Base-by-base conservation (phyloP, 2,888 invertebrate species). In the Eupithecia dodoneata region DNA sequence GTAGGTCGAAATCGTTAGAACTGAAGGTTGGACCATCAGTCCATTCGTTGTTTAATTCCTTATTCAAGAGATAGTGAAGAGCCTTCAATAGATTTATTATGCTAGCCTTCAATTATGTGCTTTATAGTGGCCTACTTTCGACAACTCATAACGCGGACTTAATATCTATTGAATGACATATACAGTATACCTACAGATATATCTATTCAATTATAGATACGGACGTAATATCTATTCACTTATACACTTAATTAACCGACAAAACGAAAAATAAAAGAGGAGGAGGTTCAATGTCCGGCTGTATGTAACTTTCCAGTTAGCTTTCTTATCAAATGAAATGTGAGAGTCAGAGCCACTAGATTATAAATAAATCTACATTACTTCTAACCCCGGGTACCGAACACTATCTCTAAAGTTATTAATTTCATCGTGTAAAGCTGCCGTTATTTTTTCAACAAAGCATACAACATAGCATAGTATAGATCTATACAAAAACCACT, bases 1-100 rank as follows among this genome's bases (percentile, higher is more conserved):
- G 47, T 70, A 70, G 70, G 70, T 70, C 70, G 12, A 45, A 69
- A 69, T 69, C n/a, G 45, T 69, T 45, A 10, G 45, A 45, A 5
- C 30, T 13, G 69, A 18, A 42, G 71, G 49, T 47, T 41, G 42
- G n/a, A 42, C 30, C 30, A 30, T 30, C 30, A 30, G 30, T 30
- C 30, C 30, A 30, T 30, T 30, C 71, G 42, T 13, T 55, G 70
- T 47, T 47, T 47, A 47, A 70, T 70, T 70, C 45, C 49, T 70
- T 70, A 70, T 70, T 70, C 70, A 70, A 69, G 18, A 67, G 69
- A 18, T 47, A 47, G 18, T 47, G 18, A 47, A 30, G 4, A 70
- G 47, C 47, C 47, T 49, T 70, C 42, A 42, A 66, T 63, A 63
- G 44, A 69, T 30, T 30, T 47, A 30, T 47, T 47, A 30, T 47